Conservation (phyloP, 2,888 invertebrate genomes). For the Chrysolina haemoptera region DNA sequence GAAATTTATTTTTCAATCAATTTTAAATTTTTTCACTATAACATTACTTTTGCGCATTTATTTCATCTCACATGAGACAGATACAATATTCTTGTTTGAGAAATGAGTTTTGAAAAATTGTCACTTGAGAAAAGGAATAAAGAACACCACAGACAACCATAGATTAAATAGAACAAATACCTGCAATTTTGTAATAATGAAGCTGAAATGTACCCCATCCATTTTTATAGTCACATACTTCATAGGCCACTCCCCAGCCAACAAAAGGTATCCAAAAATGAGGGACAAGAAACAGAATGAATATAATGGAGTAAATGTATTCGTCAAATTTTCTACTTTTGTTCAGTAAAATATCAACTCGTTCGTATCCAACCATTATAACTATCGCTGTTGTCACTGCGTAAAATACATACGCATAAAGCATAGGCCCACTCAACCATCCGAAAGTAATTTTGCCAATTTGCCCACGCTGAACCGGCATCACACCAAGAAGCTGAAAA, state of each 20-base stretch:
- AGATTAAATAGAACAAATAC: conserved; percentile 47
- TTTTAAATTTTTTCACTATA: no score
- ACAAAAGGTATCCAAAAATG: conserved; percentile 82
- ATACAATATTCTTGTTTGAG: no score
- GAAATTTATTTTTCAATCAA: no score
- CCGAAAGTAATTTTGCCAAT: conserved; percentile 75
- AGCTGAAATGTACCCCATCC: conserved; percentile 80
- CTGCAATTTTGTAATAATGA: conserved; percentile 67
- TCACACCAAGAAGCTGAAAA: conserved; percentile 75
- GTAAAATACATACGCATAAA: conserved; percentile 79
- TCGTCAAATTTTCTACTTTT: conserved; percentile 78
- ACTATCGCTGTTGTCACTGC: conserved; percentile 74
- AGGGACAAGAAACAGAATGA: conserved; percentile 78
- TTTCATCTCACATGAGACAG: no score
- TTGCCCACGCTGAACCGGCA: conserved; percentile 72
- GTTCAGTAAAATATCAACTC: conserved; percentile 75
- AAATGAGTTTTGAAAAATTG: no score
- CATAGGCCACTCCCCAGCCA: conserved; percentile 80
- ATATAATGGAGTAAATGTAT: conserved; percentile 79
- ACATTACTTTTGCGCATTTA: no score
- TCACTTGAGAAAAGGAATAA: no score
- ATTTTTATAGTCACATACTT: conserved; percentile 80
- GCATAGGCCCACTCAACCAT: conserved; percentile 76
- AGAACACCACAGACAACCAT: no score
- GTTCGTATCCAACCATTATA: conserved; percentile 75